Evolutionary conservation across 2,888 invertebrate species (phyloP), one percentile per base, ranked within the genome.

Genomic region (Metopia argyrocephala): DNA sequence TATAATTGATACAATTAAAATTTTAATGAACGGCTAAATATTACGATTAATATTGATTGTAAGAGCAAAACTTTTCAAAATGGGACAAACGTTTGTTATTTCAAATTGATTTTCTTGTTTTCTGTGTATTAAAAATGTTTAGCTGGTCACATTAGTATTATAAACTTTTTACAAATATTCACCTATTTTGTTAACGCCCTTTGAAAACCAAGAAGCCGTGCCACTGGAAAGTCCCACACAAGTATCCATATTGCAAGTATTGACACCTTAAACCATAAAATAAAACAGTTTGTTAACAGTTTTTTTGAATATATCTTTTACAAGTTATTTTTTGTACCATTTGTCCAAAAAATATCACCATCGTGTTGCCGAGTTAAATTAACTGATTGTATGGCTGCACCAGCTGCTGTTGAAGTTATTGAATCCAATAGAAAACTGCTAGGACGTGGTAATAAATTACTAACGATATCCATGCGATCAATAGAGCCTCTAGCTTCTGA

Each of bases 201-300:
- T 85, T 82, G 83, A 82, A 66, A 90, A 83, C 81, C 88, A 88
- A 2, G 70, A 45, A 71, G 91, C 91, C 23, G 91, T 91, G 78
- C 91, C 91, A 84, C 91, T 91, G 28, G 91, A 91, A 23, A 91
- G 85, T 18, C 90, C 91, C 76, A 91, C 89, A 86, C 91, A 91
- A 84, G 90, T 90, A 86, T 91, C 90, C 83, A 85, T 86, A 74
- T 89, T 89, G 85, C 91, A 91, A 81, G 85, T 85, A 76, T 86
- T 85, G 76, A 88, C 84, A 78, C 88, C 90, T 90, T 64, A 27
- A 56, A 28, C 7, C 12, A 57, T 65, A 74, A 66, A 56, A 46
- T 70, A n/a, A 74, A 82, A 68, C n/a, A 82, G 78, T 73, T 79
- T 74, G 83, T 79, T 76, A 78, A 62, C 9, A 18, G 1, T 48